phyloP scores from a whole-genome alignment of 2,888 invertebrate genomes.

The Dichetophora obliterata region DNA sequence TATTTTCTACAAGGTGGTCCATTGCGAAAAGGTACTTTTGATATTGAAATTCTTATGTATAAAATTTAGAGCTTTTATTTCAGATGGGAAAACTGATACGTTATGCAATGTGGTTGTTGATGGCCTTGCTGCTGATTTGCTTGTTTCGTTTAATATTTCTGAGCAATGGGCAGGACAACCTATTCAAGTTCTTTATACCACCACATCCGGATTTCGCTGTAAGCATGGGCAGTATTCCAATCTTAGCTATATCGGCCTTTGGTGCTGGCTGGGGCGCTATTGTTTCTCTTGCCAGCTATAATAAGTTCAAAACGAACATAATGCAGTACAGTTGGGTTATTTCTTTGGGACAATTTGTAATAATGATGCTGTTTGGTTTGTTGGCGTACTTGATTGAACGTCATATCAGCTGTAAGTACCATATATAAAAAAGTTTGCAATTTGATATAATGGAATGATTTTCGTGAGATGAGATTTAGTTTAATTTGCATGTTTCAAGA shows the following conservation, averaged over 20 bases:
- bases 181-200: slow-evolving; percentile 42
- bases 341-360: slow-evolving; percentile 54
- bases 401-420: slow-evolving; percentile 61
- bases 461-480: too few species aligned
- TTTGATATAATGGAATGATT: too few species aligned
- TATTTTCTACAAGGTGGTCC: not conserved
- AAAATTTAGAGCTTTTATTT: not conserved
- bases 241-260: slow-evolving; percentile 77
- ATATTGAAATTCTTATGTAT: too few species aligned
- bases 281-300: slow-evolving; percentile 85
- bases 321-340: slow-evolving; percentile 66
- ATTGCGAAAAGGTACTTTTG: slow-evolving; percentile 13
- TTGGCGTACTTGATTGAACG: slow-evolving; percentile 78
- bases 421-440: too few species aligned
- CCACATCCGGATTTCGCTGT: not conserved
- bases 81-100: slow-evolving; percentile 56
- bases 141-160: slow-evolving; percentile 56
- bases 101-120: slow-evolving; percentile 47
- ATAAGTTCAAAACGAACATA: slow-evolving; percentile 80
- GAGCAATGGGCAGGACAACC: slow-evolving; percentile 51
- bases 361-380: slow-evolving; percentile 71
- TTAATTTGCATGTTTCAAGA: too few species aligned
- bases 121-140: slow-evolving; percentile 52
- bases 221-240: slow-evolving; percentile 40
- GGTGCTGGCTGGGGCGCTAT: slow-evolving; percentile 89